Base-by-base conservation (phyloP, 2,113 vertebrate genomes). In the Xenotilapia caudafasciata region DNA sequence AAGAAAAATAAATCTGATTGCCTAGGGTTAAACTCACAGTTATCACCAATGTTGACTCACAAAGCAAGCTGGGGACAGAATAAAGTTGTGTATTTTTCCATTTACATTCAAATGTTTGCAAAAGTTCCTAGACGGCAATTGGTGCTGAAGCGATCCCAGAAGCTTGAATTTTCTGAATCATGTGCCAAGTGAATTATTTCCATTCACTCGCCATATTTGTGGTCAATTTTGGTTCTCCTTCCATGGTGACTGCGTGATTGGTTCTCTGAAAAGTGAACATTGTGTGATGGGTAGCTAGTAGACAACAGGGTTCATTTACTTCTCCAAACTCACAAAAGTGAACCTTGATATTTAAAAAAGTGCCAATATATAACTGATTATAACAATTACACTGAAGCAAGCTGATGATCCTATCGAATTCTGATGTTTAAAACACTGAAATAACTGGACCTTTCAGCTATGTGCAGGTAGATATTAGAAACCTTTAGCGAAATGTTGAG, bases 311-410 rank as follows among this genome's bases (percentile, higher is more conserved):
- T 70, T 70, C 12, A 1, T 6, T 23, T 70, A 70, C n/a, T 70
- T 45, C 13, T 38, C 33, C 14, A 45, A 70, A 14, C 38, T 6
- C 12, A 70, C n/a, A 42, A 70, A 70, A 4, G 12, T 42, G 35
- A 42, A 70, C 12, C 65, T 70, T 70, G 7, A 42, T 40, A 70
- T 70, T 42, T 70, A 6, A 70, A 70, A 70, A 14, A 70, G 35
- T 42, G 35, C n/a, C 12, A 6, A 21, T 40, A 13, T 40, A 21
- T 7, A 38, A 38, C 19, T 13, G 33, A 1, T 70, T 70, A 6
- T 70, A 42, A 23, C 65, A 40, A 70, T 70, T 42, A 42, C 35
- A 42, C 38, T 70, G n/a, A 42, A 70, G 35, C n/a, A 70, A 42
- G 21, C n/a, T 9, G 65, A 70, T 1, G 38, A 42, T 42, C 12